phyloP scores from a whole-genome alignment of 1,140 invertebrate species.

The Nylanderia fulva region DNA sequence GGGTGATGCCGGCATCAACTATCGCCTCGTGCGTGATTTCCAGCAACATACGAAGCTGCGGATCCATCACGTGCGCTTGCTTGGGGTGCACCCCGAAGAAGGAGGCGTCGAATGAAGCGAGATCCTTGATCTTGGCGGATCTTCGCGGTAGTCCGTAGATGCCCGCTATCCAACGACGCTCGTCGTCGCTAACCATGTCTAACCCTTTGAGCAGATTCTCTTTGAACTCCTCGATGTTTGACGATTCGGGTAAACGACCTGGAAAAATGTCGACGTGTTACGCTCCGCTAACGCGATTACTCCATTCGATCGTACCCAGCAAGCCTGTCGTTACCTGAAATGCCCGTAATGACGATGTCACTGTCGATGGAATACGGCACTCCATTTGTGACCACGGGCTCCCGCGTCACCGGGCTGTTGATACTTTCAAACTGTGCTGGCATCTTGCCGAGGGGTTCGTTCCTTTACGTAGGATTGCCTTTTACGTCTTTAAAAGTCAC shows the following conservation, averaged over 20 bases:
- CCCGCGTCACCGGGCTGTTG: constrained; percentile 78
- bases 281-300: background rate
- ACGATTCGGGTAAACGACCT: constrained; percentile 94
- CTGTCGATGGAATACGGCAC: constrained; percentile 85
- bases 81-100: constrained; percentile 98
- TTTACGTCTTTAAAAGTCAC: constrained; percentile 50
- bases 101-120: constrained; percentile 95
- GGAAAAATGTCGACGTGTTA: constrained; percentile 16
- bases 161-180: constrained; percentile 91
- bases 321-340: constrained; percentile 91
- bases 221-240: constrained; percentile 95
- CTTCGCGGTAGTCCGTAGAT: constrained; percentile 93
- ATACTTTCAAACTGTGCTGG: constrained; percentile 87
- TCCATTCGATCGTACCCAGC: background rate
- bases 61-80: constrained; percentile 98
- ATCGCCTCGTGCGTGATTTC: constrained; percentile 98
- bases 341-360: constrained; percentile 95
- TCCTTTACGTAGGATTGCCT: background rate
- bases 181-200: constrained; percentile 96
- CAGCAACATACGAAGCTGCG: constrained; percentile 95
- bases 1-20: constrained; percentile 96
- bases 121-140: constrained; percentile 95
- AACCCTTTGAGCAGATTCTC: constrained; percentile 93
- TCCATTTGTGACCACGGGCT: constrained; percentile 76
- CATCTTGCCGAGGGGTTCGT: constrained; percentile 83